phyloP scores from a whole-genome alignment of 2,888 invertebrate species.

The Acleris sparsana region DNA sequence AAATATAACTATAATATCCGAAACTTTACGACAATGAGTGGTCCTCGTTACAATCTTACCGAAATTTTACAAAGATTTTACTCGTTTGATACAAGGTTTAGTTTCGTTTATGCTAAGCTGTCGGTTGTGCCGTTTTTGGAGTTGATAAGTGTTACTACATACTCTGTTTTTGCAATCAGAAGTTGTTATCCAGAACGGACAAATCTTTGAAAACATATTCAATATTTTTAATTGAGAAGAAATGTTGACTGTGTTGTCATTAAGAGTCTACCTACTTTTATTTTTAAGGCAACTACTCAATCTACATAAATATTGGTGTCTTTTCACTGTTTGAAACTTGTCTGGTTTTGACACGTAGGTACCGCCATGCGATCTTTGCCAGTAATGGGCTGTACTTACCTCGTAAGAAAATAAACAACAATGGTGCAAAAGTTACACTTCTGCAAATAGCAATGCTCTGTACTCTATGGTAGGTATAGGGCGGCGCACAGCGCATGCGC shows the following conservation, averaged over 20 bases:
- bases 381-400: no score
- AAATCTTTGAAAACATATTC: no score
- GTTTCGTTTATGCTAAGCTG: not conserved
- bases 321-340: no score
- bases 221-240: no score
- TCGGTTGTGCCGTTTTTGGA: not conserved
- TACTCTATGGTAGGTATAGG: constrained; percentile 15
- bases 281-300: no score
- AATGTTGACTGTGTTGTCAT: no score
- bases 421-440: not conserved
- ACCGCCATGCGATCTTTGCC: no score
- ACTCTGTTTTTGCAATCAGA: not conserved
- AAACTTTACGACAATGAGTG: constrained; percentile 16
- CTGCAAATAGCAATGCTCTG: not conserved
- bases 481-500: constrained; percentile 60
- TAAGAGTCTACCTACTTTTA: no score
- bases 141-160: not conserved
- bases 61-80: not conserved
- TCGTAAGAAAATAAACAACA: no score
- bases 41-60: constrained; percentile 6
- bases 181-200: not conserved
- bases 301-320: no score
- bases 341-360: no score
- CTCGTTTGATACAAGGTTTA: not conserved
- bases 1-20: not conserved